Evolutionary conservation across 92 coral and sea anemone species (phyloP).

Genomic region (Actinostola sp.): DNA sequence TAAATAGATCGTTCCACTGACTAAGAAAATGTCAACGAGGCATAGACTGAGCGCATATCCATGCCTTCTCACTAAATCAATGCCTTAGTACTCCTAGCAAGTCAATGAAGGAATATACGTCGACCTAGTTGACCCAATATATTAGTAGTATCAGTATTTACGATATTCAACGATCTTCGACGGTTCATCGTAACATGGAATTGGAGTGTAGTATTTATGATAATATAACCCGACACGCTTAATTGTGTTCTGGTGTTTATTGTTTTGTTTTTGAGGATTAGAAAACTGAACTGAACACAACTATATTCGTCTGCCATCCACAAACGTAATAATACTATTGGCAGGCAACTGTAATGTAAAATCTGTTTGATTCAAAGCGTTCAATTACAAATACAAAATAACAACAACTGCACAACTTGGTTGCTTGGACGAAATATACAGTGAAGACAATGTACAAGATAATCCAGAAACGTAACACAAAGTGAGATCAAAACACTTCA

Average conservation of each 20-base stretch:
- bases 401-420: slow-evolving; percentile 64
- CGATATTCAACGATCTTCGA: slow-evolving; percentile 29
- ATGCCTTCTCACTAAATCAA: too few relatives aligned
- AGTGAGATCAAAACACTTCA: slow-evolving; percentile 20
- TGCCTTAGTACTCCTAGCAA: too few relatives aligned
- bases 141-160: slow-evolving; percentile 31
- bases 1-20: too few relatives aligned
- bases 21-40: too few relatives aligned
- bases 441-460: slow-evolving; percentile 10
- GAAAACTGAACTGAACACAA: slow-evolving; percentile 18
- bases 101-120: too few relatives aligned
- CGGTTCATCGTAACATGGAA: background rate
- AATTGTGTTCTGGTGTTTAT: slow-evolving; percentile 31
- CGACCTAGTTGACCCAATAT: too few relatives aligned
- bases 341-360: slow-evolving; percentile 24
- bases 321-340: too few relatives aligned
- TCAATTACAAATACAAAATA: slow-evolving; percentile 38
- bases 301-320: too few relatives aligned
- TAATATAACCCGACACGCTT: slow-evolving; percentile 27
- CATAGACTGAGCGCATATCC: too few relatives aligned
- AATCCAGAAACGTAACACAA: slow-evolving; percentile 18
- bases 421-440: slow-evolving; percentile 58
- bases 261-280: slow-evolving; percentile 19
- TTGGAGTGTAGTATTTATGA: slow-evolving; percentile 4
- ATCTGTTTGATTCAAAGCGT: slow-evolving; percentile 18